Evolutionary conservation across 2,888 invertebrate species (phyloP).

Genomic region (Proisotoma minuta): DNA sequence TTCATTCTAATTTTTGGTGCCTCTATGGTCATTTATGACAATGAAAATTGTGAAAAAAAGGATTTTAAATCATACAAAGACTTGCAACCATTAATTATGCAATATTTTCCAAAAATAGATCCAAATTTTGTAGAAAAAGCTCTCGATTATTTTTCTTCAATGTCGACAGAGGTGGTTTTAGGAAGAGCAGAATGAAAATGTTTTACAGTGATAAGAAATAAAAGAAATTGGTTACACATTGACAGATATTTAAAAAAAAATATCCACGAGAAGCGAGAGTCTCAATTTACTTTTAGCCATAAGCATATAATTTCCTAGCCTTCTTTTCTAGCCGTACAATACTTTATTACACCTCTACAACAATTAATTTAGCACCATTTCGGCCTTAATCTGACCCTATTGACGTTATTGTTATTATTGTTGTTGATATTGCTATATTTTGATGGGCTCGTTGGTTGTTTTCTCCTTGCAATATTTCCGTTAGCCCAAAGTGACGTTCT

Average conservation of each 20-base stretch:
- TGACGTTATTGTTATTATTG: background rate
- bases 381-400: background rate
- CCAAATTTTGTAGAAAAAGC: constrained; percentile 9
- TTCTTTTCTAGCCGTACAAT: no score
- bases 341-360: background rate
- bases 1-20: constrained; percentile 24
- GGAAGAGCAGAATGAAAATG: background rate
- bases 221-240: no score
- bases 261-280: no score
- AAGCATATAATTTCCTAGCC: no score
- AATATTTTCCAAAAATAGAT: constrained; percentile 8
- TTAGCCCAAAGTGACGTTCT: no score
- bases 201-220: no score
- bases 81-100: background rate
- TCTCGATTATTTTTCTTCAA: constrained; percentile 9
- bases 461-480: no score
- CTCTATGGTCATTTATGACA: constrained; percentile 18
- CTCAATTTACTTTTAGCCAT: no score
- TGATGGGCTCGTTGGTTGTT: no score
- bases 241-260: no score
- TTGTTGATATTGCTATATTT: constrained; percentile 8
- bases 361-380: background rate
- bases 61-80: background rate
- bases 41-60: background rate
- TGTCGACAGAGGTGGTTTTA: background rate